Evolutionary conservation across 2,113 vertebrate genomes (phyloP).

Genomic region (Chiloscyllium plagiosum): DNA sequence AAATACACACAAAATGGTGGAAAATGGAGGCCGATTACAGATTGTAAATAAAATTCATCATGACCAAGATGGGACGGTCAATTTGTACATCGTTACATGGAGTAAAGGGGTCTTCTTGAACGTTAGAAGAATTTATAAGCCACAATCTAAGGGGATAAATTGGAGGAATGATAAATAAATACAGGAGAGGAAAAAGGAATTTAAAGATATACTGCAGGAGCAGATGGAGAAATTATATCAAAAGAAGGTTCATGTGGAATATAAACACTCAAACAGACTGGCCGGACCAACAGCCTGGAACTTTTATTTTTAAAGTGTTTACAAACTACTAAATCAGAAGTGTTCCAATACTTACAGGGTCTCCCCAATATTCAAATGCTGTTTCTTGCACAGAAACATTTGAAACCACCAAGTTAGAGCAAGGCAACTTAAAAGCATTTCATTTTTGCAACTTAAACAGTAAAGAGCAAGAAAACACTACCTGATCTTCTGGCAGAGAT

Average conservation of each 20-base stretch:
- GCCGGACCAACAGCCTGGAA: not conserved
- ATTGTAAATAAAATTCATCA: not conserved
- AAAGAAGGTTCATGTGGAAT: not conserved
- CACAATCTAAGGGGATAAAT: not conserved
- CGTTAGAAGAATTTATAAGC: not conserved
- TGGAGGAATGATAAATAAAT: not conserved
- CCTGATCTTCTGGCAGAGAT: slow-evolving; percentile 65
- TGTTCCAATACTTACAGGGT: not conserved
- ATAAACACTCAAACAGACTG: not conserved
- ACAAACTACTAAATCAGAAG: too few relatives aligned
- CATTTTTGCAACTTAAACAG: not conserved
- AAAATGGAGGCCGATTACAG: not conserved
- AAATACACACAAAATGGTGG: too few relatives aligned
- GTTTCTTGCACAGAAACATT: not conserved
- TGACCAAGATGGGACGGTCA: not conserved
- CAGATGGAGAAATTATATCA: not conserved
- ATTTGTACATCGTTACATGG: not conserved
- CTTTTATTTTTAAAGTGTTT: not conserved
- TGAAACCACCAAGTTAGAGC: not conserved
- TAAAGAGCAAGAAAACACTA: slow-evolving; percentile 42
- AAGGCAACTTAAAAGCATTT: not conserved
- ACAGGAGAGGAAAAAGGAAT: not conserved
- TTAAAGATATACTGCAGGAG: too few relatives aligned
- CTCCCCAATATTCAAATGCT: not conserved
- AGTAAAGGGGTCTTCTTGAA: not conserved